Base-by-base conservation (phyloP, 1,140 invertebrate genomes). In the Popillia japonica region DNA sequence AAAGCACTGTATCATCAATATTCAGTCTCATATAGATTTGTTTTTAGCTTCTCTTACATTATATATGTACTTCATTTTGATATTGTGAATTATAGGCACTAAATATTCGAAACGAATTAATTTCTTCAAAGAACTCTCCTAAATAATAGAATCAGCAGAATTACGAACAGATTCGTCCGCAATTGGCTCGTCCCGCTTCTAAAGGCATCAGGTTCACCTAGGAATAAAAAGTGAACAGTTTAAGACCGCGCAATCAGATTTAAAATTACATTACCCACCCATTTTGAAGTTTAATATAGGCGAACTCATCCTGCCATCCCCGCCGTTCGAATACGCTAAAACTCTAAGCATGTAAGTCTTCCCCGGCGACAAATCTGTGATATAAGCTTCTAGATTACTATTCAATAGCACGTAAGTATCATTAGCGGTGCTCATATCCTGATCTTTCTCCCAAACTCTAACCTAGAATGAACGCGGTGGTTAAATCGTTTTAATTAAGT, bases 251-350 rank as follows among this genome's bases (percentile, higher is more conserved):
- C 14, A 6, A 11, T 14, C 14, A 34, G 40, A 73, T 73, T 2
- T 9, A 40, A 34, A 9, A 14, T 40, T 34, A 73, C 40, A n/a
- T 64, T 22, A 84, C 85, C 75, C 82, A 86, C 94, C 94, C 94
- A 96, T 95, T 89, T 94, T 93, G 87, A 98, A 97, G 80, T 92
- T 92, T 80, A 94, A 90, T 2, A 94, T 91, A 0, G 97, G 97
- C 79, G 96, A 98, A 68, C 96, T 98, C 96, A 98, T 98, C 75
- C 96, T 92, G 0, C 98, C 98, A 86, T 98, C 96, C 0, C 98
- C 98, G 34, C 97, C 98, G 81, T 94, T 93, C 27, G 96, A 98
- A 87, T 92, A 99, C 0, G 95, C 98, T 8, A 98, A 89, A 0
- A 99, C 96, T 86, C 98, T 90, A 83, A 99, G 89, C 81, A 94